phyloP scores from a whole-genome alignment of 2,888 invertebrate genomes.

The Parnassius smintheus region DNA sequence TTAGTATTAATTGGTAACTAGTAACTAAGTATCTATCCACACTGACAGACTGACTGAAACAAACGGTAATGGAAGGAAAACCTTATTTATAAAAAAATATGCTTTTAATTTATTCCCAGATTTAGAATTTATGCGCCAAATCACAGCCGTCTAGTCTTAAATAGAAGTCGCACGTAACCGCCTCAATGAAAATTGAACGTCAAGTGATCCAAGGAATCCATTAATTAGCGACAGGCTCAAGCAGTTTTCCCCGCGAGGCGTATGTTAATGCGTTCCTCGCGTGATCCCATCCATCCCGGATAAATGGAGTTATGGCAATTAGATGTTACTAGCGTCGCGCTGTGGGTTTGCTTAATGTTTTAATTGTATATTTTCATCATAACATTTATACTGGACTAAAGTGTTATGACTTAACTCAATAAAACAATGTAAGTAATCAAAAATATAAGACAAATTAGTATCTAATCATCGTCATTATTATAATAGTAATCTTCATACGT shows the following conservation, averaged over 20 bases:
- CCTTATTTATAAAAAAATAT: constrained; percentile 1
- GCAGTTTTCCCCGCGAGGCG: constrained; percentile 43
- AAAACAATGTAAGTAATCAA: no score
- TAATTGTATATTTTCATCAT: no score
- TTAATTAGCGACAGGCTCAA: constrained; percentile 52
- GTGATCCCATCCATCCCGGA: constrained; percentile 39
- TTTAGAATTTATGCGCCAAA: no score
- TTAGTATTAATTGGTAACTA: no score
- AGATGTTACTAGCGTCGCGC: constrained; percentile 1
- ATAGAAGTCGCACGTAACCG: neutral
- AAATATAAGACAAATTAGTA: no score
- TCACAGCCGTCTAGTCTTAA: no score
- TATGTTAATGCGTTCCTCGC: constrained; percentile 60
- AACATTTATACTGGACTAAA: no score
- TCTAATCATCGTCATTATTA: no score
- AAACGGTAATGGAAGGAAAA: neutral
- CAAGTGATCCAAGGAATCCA: constrained; percentile 22
- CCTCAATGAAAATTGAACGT: constrained; percentile 3
- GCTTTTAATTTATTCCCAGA: neutral
- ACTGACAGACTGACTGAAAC: neutral
- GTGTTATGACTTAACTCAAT: no score
- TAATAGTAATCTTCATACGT: no score
- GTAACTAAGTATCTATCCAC: neutral
- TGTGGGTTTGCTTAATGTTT: neutral
- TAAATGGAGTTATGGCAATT: constrained; percentile 25